Evolutionary conservation across 1,140 invertebrate genomes (phyloP), one percentile per base, ranked within the genome.

Genomic region (Acromyrmex charruanus): DNA sequence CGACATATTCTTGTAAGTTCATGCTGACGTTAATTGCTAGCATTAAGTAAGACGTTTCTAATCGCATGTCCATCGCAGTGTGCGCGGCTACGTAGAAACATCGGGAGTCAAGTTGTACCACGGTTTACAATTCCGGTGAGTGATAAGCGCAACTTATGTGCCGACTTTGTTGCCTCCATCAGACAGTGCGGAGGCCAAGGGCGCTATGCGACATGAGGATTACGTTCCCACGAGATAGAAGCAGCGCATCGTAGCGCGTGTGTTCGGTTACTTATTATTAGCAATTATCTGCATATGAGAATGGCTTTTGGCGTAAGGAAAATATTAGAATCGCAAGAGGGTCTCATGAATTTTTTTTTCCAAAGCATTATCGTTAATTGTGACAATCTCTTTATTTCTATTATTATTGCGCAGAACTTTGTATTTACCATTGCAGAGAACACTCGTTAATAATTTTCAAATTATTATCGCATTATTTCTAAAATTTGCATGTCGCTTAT

Each of bases 201-300:
- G 28, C 81, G 53, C 71, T 55, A 69, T 39, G 51, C 66, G 75
- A 77, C 61, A 25, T 86, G 91, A 92, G 89, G 71, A 92, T 91
- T 69, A 66, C 72, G 88, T 94, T 94, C 93, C 91, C 93, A 94
- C 90, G 93, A 92, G 66, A 72, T 89, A 77, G 77, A 89, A 91
- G 49, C 14, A 69, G 59, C 31, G 14, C 77, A 51, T 35, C 28
- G n/a, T 16, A 35, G 28, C 3, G 53, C n/a, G 3, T 35, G 66
- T 63, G 82, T 93, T 91, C 53, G 85, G 75, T 74, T 89, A 87
- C 68, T 88, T 81, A 90, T 93, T 92, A 92, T 93, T 92, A 92
- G 81, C 85, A 93, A 93, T 93, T 93, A 93, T 91, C 88, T 89
- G 80, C 68, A 82, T 87, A 92, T 81, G 85, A 86, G 86, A 68